Base-by-base conservation (phyloP, 2,113 vertebrate species). In the Limanda limanda region DNA sequence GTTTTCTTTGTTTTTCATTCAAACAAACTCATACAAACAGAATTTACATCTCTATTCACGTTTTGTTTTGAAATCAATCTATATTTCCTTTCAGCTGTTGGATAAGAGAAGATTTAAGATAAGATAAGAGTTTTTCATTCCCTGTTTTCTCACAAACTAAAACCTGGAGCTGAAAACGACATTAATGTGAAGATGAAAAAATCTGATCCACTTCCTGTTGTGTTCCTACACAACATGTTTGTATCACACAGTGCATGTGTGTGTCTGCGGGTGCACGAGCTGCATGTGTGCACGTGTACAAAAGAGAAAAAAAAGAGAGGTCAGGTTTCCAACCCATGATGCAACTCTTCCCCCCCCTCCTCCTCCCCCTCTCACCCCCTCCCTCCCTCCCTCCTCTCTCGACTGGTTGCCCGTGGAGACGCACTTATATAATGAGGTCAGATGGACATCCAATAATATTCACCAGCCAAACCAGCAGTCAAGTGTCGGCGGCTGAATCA, bases 401-500 rank as follows among this genome's bases (percentile, higher is more conserved):
- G 59, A 63, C 73, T 55, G 74, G 91, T 93, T 88, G 78, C 88
- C 88, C 76, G 13, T 87, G 81, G 90, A 83, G 93, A 93, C 92
- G 21, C 75, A 87, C 71, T 88, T 88, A 90, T 88, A 90, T 91
- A 94, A 93, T 93, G 91, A 94, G 93, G 93, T 95, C 93, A 94
- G 90, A 85, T 85, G 89, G 88, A 83, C 90, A 93, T 93, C 90
- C 94, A 89, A 94, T 94, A 94, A 93, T 94, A 93, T 82, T 90
- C 86, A 78, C 52, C 71, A 83, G 82, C 59, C 69, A 64, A 59
- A 56, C 76, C 74, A 64, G 73, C 73, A 88, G 71, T 68, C 85
- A 78, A 80, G 86, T 80, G 87, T 85, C 89, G 87, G 74, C 61
- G 74, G 72, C 78, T 76, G 72, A 82, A 69, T 84, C 81, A 84